These are phyloP conservation scores for Toxotes jaculatrix DNA, from an alignment of 2,113 vertebrate species.

Conservation along the genomic window DNA sequence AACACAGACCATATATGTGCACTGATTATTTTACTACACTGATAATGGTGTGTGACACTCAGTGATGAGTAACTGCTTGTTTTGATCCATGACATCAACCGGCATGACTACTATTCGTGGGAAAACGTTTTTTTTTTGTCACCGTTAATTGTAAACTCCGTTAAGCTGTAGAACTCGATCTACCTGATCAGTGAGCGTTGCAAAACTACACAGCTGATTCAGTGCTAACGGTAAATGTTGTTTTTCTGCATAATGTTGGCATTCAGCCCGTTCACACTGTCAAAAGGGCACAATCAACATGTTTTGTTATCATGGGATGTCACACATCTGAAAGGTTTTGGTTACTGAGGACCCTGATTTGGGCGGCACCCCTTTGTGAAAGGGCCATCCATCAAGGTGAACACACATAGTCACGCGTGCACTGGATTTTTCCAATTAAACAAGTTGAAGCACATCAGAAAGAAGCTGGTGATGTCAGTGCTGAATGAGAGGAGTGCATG, in stretches of 20 bases:
- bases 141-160: constrained; percentile 84
- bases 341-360: constrained; percentile 19
- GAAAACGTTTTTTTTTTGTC: constrained; percentile 71
- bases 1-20: not conserved
- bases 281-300: constrained; percentile 23
- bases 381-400: constrained; percentile 5
- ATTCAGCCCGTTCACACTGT: constrained; percentile 47
- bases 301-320: constrained; percentile 1
- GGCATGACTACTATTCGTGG: constrained; percentile 73
- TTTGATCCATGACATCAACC: constrained; percentile 69
- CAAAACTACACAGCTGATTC: constrained; percentile 82
- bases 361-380: constrained; percentile 36
- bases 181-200: constrained; percentile 78
- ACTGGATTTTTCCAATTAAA: constrained; percentile 25
- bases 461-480: constrained; percentile 37
- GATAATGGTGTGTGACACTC: constrained; percentile 1
- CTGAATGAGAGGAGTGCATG: not conserved
- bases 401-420: no score
- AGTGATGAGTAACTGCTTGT: constrained; percentile 64
- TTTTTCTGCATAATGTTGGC: constrained; percentile 76
- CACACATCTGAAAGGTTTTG: not conserved
- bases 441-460: constrained; percentile 46
- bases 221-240: constrained; percentile 85
- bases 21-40: constrained; percentile 5
- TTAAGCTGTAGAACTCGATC: constrained; percentile 82